Evolutionary conservation across 2,888 invertebrate genomes (phyloP), one percentile per base, ranked within the genome.

Genomic region (Diplolepis rosae): DNA sequence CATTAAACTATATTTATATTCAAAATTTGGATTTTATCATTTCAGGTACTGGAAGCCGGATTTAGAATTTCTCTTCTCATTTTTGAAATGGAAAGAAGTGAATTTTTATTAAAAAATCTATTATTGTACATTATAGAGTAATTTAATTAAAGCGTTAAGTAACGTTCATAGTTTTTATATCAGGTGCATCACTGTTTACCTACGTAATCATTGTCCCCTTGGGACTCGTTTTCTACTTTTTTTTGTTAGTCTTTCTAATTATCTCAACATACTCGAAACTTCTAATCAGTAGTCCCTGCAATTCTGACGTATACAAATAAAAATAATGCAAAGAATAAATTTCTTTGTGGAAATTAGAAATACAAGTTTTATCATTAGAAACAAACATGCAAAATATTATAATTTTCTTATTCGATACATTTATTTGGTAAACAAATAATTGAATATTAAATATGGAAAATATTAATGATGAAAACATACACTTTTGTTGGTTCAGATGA

Each of bases 91-190:
- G 28, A 27, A 7, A 7, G 7, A n/a, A 54, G 15, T 28, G 28
- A 15, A 15, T 32, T 54, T 18, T 22, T 32, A 32, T 32, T 30
- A 11, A 15, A 13, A 32, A 54, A 13, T 32, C 32, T 32, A 56
- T 56, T 35, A 56, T 1, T 1, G 9, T 48, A 48, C 18, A 22
- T 56, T 18, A 7, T 32, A 11, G 22, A 11, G 50, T 52, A 68
- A 71, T 66, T 67, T 68, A 61, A 71, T 71, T 71, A 71, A 68
- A 67, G 32, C 24, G 13, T 28, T 18, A 54, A 32, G 45, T 51
- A 71, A 52, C 28, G 48, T 13, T 67, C 22, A 69, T 42, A 67
- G 61, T 69, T 68, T 66, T 69, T 67, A 24, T 54, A 54, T 48
- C 15, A 45, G 22, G 61, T 30, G 30, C 65, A 15, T 65, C 13